A percentile compares a stretch with the other conserved stretches of the same genome.
Evolutionary conservation across 2,797 vertebrate genomes (phyloP).

Genomic region (Intellagama lesueurii): DNA sequence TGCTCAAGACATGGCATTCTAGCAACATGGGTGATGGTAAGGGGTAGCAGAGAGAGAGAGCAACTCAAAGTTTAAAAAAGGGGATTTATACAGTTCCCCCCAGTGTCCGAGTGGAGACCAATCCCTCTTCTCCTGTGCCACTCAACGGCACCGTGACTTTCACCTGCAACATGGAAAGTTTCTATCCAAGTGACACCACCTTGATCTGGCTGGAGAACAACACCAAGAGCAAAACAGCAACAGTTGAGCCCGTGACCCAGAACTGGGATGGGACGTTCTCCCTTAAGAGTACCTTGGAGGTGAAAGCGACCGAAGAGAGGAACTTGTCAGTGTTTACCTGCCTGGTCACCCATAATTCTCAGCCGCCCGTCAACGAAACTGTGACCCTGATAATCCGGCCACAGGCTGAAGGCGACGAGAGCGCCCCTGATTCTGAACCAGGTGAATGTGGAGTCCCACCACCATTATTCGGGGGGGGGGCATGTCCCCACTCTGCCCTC

Average conservation of each 20-base stretch:
- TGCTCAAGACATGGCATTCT: neutral
- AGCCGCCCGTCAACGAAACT: accelerated
- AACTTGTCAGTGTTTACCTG: constrained; percentile 58
- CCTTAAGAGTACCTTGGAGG: constrained; percentile 22
- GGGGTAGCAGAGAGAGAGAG: too few species aligned
- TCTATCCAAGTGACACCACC: neutral
- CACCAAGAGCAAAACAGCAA: accelerated
- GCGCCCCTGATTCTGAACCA: accelerated
- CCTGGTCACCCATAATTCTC: constrained; percentile 62
- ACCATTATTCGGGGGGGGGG: too few species aligned
- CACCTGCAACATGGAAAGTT: constrained; percentile 12
- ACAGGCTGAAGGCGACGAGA: neutral
- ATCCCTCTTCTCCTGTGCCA: accelerated
- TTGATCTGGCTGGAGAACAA: constrained; percentile 48
- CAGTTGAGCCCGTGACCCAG: accelerated
- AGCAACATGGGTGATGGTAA: neutral
- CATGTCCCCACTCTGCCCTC: neutral
- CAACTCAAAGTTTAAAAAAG: neutral
- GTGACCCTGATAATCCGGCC: neutral
- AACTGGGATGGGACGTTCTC: neutral
- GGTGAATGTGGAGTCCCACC: neutral
- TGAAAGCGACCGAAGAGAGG: constrained; percentile 28
- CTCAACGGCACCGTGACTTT: constrained; percentile 14
- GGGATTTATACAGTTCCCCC: constrained; percentile 53
- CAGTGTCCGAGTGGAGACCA: accelerated